Percentiles rank a stretch among this genome's conserved stretches.
phyloP scores from a whole-genome alignment of 2,797 vertebrate species.

The Mormyrus hasselquistii region DNA sequence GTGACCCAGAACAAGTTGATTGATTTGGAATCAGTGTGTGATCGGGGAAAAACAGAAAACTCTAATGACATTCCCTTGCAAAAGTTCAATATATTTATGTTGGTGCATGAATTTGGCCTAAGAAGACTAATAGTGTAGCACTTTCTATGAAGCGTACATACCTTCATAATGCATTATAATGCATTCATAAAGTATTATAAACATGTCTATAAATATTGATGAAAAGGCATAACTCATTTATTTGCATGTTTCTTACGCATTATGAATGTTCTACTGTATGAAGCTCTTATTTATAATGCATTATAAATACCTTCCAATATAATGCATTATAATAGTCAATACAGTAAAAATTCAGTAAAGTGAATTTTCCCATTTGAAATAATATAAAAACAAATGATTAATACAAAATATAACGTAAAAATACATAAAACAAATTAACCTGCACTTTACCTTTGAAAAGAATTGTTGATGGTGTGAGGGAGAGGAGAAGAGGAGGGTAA shows the following conservation, averaged over 20 bases:
- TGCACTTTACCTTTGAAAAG: too few species aligned
- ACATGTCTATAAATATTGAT: not conserved
- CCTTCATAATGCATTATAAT: not conserved
- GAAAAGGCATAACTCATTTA: not conserved
- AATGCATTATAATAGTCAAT: not conserved
- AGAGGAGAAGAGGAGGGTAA: too few species aligned
- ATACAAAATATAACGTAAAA: too few species aligned
- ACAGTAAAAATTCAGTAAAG: too few species aligned
- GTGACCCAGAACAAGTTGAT: not conserved
- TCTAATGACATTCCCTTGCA: not conserved
- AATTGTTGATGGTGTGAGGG: too few species aligned
- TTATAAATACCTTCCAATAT: not conserved
- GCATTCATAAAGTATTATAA: not conserved
- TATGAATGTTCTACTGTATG: not conserved
- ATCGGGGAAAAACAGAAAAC: not conserved
- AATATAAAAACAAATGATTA: too few species aligned
- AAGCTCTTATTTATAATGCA: not conserved
- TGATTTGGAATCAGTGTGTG: not conserved
- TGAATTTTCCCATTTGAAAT: too few species aligned
- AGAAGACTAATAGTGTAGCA: not conserved
- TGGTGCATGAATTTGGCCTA: not conserved
- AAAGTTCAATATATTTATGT: not conserved
- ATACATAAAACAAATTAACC: too few species aligned
- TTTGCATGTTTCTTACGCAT: not conserved
- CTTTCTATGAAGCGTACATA: not conserved